A percentile compares a stretch with the other conserved stretches of the same genome.
phyloP scores from a whole-genome alignment of 2,113 vertebrate genomes.

The Ammodytes marinus region DNA sequence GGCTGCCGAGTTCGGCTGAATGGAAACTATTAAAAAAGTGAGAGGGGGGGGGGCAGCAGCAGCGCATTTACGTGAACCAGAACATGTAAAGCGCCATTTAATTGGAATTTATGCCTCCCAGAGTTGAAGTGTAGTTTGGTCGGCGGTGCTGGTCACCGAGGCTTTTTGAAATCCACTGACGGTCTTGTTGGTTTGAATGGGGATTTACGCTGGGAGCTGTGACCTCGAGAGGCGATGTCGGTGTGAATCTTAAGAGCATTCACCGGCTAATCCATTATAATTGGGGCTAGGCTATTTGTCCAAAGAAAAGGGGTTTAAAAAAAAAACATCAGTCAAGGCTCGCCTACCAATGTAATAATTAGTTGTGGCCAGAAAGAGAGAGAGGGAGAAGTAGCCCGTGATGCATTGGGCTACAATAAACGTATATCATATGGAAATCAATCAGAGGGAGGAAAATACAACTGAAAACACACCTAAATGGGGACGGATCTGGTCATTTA shows the following conservation, averaged over 20 bases:
- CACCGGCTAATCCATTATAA: slow-evolving; percentile 74
- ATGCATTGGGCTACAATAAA: slow-evolving; percentile 7
- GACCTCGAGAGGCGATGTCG: slow-evolving; percentile 66
- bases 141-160: slow-evolving; percentile 41
- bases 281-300: slow-evolving; percentile 67
- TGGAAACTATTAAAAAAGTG: slow-evolving; percentile 79
- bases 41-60: neutral
- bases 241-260: slow-evolving; percentile 56
- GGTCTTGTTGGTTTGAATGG: slow-evolving; percentile 56
- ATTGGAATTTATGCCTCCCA: slow-evolving; percentile 60
- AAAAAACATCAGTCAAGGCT: slow-evolving; percentile 1
- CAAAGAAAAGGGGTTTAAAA: neutral
- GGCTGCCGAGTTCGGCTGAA: slow-evolving; percentile 69
- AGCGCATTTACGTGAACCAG: slow-evolving; percentile 67
- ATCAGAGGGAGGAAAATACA: slow-evolving; percentile 10
- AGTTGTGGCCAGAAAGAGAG: slow-evolving; percentile 37
- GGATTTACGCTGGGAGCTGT: slow-evolving; percentile 57
- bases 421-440: slow-evolving; percentile 42
- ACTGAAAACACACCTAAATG: slow-evolving; percentile 18
- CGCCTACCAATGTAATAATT: slow-evolving; percentile 45
- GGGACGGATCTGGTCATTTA: slow-evolving; percentile 7
- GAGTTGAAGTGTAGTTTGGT: slow-evolving; percentile 63
- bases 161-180: slow-evolving; percentile 57
- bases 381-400: neutral
- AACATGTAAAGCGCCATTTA: slow-evolving; percentile 71